These are phyloP conservation scores for Polypedilum vanderplanki DNA, from an alignment of 1,140 invertebrate genomes.

Conservation along the genomic window DNA sequence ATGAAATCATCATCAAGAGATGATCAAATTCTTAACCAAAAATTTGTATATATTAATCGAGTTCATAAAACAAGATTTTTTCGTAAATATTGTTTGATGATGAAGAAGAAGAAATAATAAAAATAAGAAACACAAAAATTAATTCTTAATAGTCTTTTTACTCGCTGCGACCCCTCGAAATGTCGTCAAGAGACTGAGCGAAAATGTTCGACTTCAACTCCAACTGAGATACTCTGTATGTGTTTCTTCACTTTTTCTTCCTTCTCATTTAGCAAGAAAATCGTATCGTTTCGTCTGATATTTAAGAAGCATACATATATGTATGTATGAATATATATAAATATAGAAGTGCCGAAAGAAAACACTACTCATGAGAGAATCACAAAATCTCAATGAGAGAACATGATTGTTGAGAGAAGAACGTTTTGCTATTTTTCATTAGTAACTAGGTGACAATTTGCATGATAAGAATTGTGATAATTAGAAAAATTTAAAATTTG, in stretches of 20 bases:
- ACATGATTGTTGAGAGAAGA: too few relatives aligned
- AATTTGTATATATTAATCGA: background rate
- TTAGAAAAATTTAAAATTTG: too few relatives aligned
- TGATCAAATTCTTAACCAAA: too few relatives aligned
- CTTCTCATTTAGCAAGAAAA: background rate
- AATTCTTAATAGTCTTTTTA: background rate
- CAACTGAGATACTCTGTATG: background rate
- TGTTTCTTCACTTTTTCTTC: background rate
- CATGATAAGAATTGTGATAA: too few relatives aligned
- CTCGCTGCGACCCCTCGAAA: background rate
- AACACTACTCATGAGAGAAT: background rate
- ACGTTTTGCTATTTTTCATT: too few relatives aligned
- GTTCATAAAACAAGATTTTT: background rate
- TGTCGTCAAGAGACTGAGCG: slow-evolving; percentile 9
- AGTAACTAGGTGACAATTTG: too few relatives aligned
- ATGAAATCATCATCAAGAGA: background rate
- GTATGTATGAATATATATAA: too few relatives aligned
- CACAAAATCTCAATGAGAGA: too few relatives aligned
- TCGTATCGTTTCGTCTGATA: background rate
- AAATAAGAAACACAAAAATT: background rate
- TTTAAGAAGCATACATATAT: background rate
- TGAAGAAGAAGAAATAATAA: background rate
- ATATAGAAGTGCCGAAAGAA: slow-evolving; percentile 2
- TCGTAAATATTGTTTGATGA: background rate
- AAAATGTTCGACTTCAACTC: background rate